Percentiles rank a stretch among this genome's conserved stretches.
Evolutionary conservation across 2,113 vertebrate species (phyloP).

Genomic region (Egretta garzetta): DNA sequence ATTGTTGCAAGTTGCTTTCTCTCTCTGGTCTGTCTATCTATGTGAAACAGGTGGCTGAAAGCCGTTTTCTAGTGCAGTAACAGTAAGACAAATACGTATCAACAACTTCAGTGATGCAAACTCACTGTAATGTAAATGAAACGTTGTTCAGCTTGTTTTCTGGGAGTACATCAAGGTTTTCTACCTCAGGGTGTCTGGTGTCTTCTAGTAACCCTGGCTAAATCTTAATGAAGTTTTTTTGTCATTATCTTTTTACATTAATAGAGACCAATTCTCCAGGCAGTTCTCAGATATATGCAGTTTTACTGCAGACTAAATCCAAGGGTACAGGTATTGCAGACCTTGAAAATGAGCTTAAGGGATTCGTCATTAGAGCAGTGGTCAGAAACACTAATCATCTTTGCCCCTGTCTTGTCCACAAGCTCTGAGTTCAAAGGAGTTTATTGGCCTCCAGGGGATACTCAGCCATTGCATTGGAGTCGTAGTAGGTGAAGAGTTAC

Average conservation of each 20-base stretch:
- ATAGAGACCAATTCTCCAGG: not conserved
- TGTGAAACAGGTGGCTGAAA: not conserved
- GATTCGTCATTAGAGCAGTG: not conserved
- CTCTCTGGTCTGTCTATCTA: not conserved
- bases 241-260: not conserved
- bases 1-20: not conserved
- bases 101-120: not conserved
- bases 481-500: not conserved
- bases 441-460: not conserved
- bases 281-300: not conserved
- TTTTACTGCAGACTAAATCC: not conserved
- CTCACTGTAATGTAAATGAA: not conserved
- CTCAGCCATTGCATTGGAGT: not conserved
- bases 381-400: not conserved
- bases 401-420: not conserved
- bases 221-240: not conserved
- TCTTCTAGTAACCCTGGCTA: not conserved
- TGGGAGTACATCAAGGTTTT: not conserved
- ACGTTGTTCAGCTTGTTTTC: not conserved
- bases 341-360: not conserved
- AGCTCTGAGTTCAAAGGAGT: not conserved
- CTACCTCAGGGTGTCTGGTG: not conserved
- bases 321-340: not conserved
- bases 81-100: accelerated
- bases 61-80: not conserved